These are phyloP conservation scores for Arctocebus calabarensis DNA, from an alignment of 2,797 vertebrate species.

Conservation along the genomic window DNA sequence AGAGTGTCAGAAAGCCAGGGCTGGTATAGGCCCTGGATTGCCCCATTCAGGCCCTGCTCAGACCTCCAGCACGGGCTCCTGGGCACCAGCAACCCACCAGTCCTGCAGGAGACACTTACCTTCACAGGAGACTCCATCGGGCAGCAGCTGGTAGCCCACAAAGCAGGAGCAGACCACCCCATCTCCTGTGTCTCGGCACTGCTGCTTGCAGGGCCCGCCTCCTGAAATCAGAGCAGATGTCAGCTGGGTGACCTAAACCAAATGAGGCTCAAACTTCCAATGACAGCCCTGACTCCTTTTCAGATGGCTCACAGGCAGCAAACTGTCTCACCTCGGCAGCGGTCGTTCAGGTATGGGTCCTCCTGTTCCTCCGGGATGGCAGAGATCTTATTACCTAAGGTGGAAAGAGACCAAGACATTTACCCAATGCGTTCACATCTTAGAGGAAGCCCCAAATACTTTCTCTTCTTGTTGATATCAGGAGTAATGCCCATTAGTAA, in stretches of 20 bases:
- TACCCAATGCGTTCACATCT: accelerated
- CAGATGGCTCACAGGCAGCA: accelerated
- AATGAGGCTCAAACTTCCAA: accelerated
- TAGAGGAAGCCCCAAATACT: accelerated
- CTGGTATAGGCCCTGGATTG: accelerated
- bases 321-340: slow-evolving; percentile 92
- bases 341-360: slow-evolving; percentile 88
- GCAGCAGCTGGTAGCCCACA: slow-evolving; percentile 93
- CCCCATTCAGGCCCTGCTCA: neutral
- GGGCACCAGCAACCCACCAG: neutral
- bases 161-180: slow-evolving; percentile 93
- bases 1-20: accelerated
- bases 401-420: slow-evolving; percentile 63
- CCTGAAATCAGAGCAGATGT: slow-evolving; percentile 82
- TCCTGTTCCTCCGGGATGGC: slow-evolving; percentile 85
- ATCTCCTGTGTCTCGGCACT: slow-evolving; percentile 90
- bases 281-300: accelerated
- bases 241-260: accelerated
- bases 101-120: slow-evolving; percentile 85
- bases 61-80: neutral
- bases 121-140: slow-evolving; percentile 94
- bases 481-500: neutral
- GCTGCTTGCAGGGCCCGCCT: slow-evolving; percentile 93
- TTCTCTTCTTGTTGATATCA: no score
- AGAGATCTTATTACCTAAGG: slow-evolving; percentile 84